These are phyloP conservation scores for Drosophila malerkotliana DNA, from an alignment of 1,140 invertebrate species.

Conservation along the genomic window DNA sequence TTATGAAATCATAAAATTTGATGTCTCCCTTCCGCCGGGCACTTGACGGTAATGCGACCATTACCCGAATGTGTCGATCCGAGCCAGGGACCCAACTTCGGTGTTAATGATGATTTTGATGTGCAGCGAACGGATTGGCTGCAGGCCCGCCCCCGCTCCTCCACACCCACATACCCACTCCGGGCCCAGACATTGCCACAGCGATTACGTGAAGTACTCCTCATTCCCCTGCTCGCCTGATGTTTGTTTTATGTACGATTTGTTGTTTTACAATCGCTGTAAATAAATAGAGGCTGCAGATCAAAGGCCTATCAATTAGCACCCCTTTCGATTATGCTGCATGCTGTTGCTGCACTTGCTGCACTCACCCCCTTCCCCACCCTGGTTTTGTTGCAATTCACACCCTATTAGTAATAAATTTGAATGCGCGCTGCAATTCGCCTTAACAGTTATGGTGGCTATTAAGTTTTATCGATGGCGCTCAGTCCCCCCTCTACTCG, in stretches of 20 bases:
- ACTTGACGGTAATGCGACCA: slow-evolving; percentile 66
- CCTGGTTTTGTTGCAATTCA: slow-evolving; percentile 61
- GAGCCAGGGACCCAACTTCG: slow-evolving; percentile 6
- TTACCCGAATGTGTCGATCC: slow-evolving; percentile 27
- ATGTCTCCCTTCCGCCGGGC: slow-evolving; percentile 70
- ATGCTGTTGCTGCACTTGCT: slow-evolving; percentile 65
- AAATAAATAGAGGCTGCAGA: slow-evolving; percentile 75
- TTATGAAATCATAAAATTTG: slow-evolving; percentile 84
- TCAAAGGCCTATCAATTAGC: slow-evolving; percentile 80
- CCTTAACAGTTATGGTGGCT: slow-evolving; percentile 73
- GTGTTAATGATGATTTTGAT: slow-evolving; percentile 83
- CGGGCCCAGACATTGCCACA: slow-evolving; percentile 30
- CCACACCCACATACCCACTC: slow-evolving; percentile 22
- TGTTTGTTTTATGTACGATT: slow-evolving; percentile 78
- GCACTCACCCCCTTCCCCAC: background rate
- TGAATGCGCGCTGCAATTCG: slow-evolving; percentile 66
- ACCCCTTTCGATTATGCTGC: slow-evolving; percentile 78
- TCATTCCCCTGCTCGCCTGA: slow-evolving; percentile 17
- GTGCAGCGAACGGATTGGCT: slow-evolving; percentile 77
- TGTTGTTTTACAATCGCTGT: slow-evolving; percentile 76
- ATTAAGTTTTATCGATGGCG: slow-evolving; percentile 83
- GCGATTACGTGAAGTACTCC: slow-evolving; percentile 71
- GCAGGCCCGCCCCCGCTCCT: slow-evolving; percentile 28
- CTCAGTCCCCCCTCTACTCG: slow-evolving; percentile 22
- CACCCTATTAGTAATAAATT: slow-evolving; percentile 83